Base-by-base conservation (phyloP, 2,113 vertebrate species). In the Ptychochromis oligacanthus region DNA sequence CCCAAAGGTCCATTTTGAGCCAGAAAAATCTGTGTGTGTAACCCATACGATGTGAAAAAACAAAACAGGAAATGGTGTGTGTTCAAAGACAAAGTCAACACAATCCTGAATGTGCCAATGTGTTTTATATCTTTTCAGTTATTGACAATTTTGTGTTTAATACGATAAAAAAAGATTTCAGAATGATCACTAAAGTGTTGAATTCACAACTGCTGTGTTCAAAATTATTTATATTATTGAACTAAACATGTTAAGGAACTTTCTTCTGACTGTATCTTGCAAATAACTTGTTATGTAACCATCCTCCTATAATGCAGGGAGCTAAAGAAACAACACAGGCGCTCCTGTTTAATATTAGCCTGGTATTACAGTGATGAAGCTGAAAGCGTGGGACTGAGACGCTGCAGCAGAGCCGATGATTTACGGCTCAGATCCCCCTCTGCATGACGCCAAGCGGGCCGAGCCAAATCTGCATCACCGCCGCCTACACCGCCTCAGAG, bases 401-500 rank as follows among this genome's bases (percentile, higher is more conserved):
- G 55, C 62, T 72, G 64, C 55, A 72, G 55, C 38, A 80, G 18
- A 58, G 62, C 38, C 4, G 17, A 20, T 40, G 62, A 84, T 77
- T 61, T 82, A 31, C 14, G 7, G 43, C 74, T 28, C 43, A 6
- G 36, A 60, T 38, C 58, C 6, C 40, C 40, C 36, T 0, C 28
- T 26, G 34, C 40, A 9, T 64, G 13, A 64, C 0, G 17, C 11
- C 14, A 0, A 46, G 7, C 60, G 2, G 49, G n/a, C 85, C 10
- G n/a, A 38, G 38, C 74, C 20, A 28, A 55, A 22, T 34, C 81
- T 28, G 43, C 83, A 59, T 55, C 87, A 13, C 6, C 12, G 24
- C 40, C 40, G 9, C 64, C 64, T 24, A 49, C 40, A 18, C 9
- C 0, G 9, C 40, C 40, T 70, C 64, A 18, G 40, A 49, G 64